Evolutionary conservation across 2,113 vertebrate genomes (phyloP).

Genomic region (Xiphophorus hellerii): DNA sequence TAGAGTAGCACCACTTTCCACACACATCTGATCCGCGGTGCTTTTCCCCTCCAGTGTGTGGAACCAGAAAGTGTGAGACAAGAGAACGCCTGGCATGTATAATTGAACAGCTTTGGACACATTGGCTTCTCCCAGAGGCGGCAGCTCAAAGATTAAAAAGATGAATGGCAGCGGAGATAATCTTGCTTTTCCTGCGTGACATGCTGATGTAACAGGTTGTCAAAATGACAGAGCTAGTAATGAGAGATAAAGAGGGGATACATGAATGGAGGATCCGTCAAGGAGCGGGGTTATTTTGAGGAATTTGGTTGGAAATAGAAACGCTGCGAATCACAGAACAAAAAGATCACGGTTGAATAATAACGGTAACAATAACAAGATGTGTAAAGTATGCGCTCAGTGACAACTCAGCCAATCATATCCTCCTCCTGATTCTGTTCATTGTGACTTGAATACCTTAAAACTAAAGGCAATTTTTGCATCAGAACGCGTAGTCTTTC

Average conservation of each 20-base stretch:
- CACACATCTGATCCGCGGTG: constrained; percentile 13
- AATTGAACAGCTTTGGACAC: constrained; percentile 58
- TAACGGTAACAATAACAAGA: neutral
- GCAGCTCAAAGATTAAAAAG: constrained; percentile 59
- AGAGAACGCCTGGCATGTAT: constrained; percentile 54
- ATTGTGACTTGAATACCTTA: neutral
- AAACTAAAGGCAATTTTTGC: neutral
- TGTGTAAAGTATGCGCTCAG: constrained; percentile 1
- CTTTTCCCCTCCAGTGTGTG: constrained; percentile 4
- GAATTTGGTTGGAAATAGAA: neutral
- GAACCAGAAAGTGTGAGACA: constrained; percentile 38
- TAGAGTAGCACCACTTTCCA: neutral
- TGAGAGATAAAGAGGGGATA: constrained; percentile 9
- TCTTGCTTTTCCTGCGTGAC: constrained; percentile 50
- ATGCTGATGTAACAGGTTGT: constrained; percentile 67
- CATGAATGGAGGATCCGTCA: constrained; percentile 7
- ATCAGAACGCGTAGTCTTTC: neutral
- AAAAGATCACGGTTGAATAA: neutral
- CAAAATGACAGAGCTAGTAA: constrained; percentile 32
- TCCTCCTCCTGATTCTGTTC: neutral
- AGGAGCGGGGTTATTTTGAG: neutral
- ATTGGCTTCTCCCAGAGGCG: constrained; percentile 50
- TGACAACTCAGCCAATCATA: neutral
- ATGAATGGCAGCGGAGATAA: constrained; percentile 57
- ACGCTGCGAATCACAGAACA: constrained; percentile 2